Evolutionary conservation across 2,113 vertebrate genomes (phyloP).

Genomic region (Corythornis madagascariensis): DNA sequence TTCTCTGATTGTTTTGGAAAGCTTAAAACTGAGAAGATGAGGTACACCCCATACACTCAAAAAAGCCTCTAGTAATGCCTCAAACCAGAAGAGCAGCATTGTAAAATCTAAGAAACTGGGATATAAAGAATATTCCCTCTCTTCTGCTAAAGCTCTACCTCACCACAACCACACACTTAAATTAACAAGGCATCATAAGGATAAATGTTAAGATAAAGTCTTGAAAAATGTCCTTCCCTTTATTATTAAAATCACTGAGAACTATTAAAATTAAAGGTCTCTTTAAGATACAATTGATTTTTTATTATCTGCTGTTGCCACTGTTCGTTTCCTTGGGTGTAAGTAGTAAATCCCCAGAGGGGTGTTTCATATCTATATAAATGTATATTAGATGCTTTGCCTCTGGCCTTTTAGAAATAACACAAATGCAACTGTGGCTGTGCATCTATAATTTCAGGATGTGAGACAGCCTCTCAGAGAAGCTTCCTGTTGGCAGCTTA

Average conservation of each 20-base stretch:
- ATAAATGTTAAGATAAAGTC: constrained; percentile 26
- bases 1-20: neutral
- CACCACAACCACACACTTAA: neutral
- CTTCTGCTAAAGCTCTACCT: neutral
- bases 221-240: neutral
- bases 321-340: neutral
- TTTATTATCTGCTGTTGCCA: neutral
- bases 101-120: neutral
- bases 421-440: neutral
- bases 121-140: neutral
- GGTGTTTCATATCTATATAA: neutral
- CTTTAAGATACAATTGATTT: neutral
- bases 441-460: neutral
- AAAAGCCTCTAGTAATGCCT: neutral
- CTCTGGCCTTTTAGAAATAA: neutral
- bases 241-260: neutral
- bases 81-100: neutral
- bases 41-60: neutral
- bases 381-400: neutral
- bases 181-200: neutral
- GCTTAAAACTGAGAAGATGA: neutral
- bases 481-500: neutral
- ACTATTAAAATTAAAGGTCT: constrained; percentile 8
- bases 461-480: neutral
- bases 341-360: neutral